These are phyloP conservation scores for Notamacropus eugenii DNA, from an alignment of 2,797 vertebrate species.

Conservation along the genomic window DNA sequence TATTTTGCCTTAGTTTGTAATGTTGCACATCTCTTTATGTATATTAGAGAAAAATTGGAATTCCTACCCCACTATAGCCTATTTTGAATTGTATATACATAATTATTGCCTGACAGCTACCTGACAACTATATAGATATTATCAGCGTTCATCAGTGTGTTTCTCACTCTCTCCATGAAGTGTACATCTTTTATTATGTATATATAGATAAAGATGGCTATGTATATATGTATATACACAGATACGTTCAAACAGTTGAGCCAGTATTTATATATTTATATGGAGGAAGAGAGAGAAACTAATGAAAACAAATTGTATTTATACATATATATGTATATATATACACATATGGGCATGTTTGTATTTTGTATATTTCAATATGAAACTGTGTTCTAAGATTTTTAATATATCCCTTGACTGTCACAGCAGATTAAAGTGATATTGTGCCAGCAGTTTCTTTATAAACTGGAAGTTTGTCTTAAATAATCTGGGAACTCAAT, in stretches of 20 bases:
- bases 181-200: slow-evolving; percentile 56
- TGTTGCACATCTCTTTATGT: slow-evolving; percentile 74
- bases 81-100: slow-evolving; percentile 75
- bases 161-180: slow-evolving; percentile 41
- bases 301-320: slow-evolving; percentile 65
- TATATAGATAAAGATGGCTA: slow-evolving; percentile 64
- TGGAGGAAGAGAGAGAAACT: slow-evolving; percentile 60
- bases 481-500: slow-evolving; percentile 34
- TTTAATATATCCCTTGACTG: slow-evolving; percentile 76
- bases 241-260: slow-evolving; percentile 71
- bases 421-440: slow-evolving; percentile 81
- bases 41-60: slow-evolving; percentile 76
- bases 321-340: slow-evolving; percentile 74
- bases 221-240: slow-evolving; percentile 72
- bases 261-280: slow-evolving; percentile 79
- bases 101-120: slow-evolving; percentile 77
- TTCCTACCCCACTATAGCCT: slow-evolving; percentile 67
- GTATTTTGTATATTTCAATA: slow-evolving; percentile 81
- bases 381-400: slow-evolving; percentile 79
- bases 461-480: slow-evolving; percentile 79
- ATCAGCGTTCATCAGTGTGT: slow-evolving; percentile 70
- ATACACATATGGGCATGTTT: slow-evolving; percentile 74
- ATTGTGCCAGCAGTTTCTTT: slow-evolving; percentile 73
- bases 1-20: slow-evolving; percentile 74
- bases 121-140: slow-evolving; percentile 79